A percentile compares a stretch with the other conserved stretches of the same genome.
phyloP scores from a whole-genome alignment of 2,113 vertebrate genomes.

The Malurus alboscapulatus region DNA sequence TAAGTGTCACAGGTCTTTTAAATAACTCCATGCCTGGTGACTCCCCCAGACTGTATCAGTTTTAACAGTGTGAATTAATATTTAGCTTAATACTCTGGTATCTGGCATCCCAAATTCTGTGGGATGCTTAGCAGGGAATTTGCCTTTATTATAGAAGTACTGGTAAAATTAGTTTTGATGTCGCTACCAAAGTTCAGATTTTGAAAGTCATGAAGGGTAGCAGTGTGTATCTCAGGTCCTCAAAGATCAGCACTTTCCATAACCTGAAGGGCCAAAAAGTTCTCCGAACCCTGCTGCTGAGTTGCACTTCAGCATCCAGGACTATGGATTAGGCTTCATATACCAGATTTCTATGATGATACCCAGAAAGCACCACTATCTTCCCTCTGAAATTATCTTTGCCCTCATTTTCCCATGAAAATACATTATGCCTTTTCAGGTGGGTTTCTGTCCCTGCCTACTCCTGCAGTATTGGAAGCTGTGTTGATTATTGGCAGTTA shows the following conservation, averaged over 20 bases:
- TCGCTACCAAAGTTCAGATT: rapidly evolving
- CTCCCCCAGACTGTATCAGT: background rate
- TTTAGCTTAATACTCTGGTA: background rate
- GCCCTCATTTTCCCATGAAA: background rate
- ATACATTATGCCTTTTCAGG: background rate
- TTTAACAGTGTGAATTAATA: background rate
- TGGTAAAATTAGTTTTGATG: background rate
- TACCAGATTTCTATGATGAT: background rate
- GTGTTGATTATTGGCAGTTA: background rate
- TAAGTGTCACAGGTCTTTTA: background rate
- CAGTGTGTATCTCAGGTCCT: background rate
- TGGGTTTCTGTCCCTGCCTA: background rate
- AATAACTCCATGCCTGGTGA: background rate
- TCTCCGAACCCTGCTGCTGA: background rate
- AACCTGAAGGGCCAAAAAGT: background rate
- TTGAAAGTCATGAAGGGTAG: background rate
- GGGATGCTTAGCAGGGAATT: background rate
- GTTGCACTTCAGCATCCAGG: background rate
- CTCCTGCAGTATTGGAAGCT: background rate
- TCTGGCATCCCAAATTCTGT: background rate
- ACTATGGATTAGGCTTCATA: background rate
- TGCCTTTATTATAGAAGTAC: background rate
- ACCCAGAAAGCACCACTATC: background rate
- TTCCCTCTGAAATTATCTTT: background rate
- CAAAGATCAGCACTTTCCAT: background rate